phyloP scores from a whole-genome alignment of 2,113 vertebrate genomes.

The Embiotoca jacksoni region DNA sequence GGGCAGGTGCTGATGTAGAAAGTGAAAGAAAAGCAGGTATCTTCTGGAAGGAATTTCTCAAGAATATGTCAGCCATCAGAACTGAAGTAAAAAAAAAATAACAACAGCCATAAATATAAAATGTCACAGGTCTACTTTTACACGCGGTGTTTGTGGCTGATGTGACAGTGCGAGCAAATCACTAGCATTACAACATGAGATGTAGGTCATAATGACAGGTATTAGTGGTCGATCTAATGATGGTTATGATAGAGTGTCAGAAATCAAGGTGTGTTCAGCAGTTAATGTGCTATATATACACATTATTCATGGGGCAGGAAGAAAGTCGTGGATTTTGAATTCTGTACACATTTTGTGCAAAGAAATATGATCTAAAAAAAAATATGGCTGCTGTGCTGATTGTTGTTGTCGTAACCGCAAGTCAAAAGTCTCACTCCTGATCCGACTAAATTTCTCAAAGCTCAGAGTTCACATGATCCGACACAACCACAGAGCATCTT shows the following conservation, averaged over 20 bases:
- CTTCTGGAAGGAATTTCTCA: slow-evolving; percentile 30
- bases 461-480: no score
- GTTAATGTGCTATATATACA: slow-evolving; percentile 4
- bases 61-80: slow-evolving; percentile 33
- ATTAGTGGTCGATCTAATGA: slow-evolving; percentile 19
- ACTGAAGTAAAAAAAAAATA: slow-evolving; percentile 28
- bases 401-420: no score
- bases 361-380: no score
- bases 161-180: slow-evolving; percentile 28
- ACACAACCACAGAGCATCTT: no score
- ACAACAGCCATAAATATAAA: slow-evolving; percentile 39
- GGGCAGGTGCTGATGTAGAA: not conserved
- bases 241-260: slow-evolving; percentile 41
- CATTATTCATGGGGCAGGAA: slow-evolving; percentile 13
- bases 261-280: not conserved
- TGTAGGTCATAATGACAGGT: slow-evolving; percentile 28
- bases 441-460: no score
- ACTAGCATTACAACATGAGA: slow-evolving; percentile 18
- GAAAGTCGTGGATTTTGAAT: slow-evolving; percentile 2
- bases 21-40: slow-evolving; percentile 5
- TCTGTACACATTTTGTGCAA: no score
- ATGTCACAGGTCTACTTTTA: slow-evolving; percentile 19
- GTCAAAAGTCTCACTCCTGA: no score
- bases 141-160: not conserved
- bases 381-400: no score